A percentile compares a stretch with the other conserved stretches of the same genome.
These are phyloP conservation scores for Aradophagus sp. DNA, from an alignment of 1,140 invertebrate species.

Conservation along the genomic window DNA sequence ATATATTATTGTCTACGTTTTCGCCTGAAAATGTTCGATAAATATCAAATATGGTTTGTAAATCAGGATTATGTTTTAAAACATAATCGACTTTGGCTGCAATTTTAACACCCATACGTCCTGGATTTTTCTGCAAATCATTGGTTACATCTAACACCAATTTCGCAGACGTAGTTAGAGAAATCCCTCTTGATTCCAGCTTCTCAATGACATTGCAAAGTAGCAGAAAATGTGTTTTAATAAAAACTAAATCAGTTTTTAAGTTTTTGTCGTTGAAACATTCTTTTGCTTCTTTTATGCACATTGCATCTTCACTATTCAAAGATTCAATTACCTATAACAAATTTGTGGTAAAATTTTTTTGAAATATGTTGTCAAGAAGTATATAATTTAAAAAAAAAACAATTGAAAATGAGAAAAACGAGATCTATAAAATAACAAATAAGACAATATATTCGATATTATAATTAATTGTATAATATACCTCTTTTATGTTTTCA, in stretches of 20 bases:
- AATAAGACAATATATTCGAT: not conserved
- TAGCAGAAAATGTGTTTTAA: slow-evolving; percentile 11
- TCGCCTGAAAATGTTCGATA: not conserved
- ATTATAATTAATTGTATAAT: slow-evolving; percentile 2
- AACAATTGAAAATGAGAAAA: no score
- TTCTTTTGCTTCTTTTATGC: slow-evolving; percentile 5
- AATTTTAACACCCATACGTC: slow-evolving; percentile 5
- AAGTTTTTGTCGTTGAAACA: slow-evolving; percentile 3
- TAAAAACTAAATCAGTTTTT: slow-evolving; percentile 6
- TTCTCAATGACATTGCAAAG: slow-evolving; percentile 1
- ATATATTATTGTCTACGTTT: not conserved
- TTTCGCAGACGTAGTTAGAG: not conserved
- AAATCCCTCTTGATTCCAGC: slow-evolving; percentile 10
- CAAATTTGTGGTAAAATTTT: slow-evolving; percentile 1
- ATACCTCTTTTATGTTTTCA: slow-evolving; percentile 13
- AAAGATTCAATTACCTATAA: slow-evolving; percentile 16
- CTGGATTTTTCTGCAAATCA: slow-evolving; percentile 3
- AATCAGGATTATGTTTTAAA: slow-evolving; percentile 9
- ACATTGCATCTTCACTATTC: slow-evolving; percentile 5
- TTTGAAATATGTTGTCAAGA: no score
- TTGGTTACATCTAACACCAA: not conserved
- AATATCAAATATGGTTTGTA: slow-evolving; percentile 3
- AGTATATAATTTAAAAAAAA: no score
- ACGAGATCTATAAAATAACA: no score
- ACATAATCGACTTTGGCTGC: slow-evolving; percentile 9